Conservation (phyloP, 2,888 invertebrate genomes). For the Reticulitermes lucifugus region DNA sequence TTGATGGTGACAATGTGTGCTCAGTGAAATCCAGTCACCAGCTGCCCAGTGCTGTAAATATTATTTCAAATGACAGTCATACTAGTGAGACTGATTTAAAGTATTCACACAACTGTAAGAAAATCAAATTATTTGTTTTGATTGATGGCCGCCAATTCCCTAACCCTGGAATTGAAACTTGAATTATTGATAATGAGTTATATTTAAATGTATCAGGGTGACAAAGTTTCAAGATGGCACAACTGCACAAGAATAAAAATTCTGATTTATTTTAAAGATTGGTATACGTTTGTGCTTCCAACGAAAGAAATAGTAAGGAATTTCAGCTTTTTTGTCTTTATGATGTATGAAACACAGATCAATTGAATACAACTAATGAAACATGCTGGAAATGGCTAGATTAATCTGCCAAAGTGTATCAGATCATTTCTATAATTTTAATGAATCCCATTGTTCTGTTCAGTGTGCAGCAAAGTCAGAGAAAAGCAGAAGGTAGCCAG, state of each 20-base stretch:
- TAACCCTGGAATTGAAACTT: no score
- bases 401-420: background rate
- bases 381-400: background rate
- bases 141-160: no score
- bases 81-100: no score
- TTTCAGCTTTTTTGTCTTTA: background rate
- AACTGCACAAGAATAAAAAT: background rate
- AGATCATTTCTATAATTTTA: background rate
- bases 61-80: no score
- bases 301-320: background rate
- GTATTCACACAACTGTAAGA: no score
- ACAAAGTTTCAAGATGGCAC: background rate
- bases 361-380: background rate
- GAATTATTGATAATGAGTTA: no score
- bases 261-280: background rate
- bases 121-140: no score
- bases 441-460: background rate
- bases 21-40: no score
- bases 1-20: no score
- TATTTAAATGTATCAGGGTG: background rate
- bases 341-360: background rate
- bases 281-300: background rate
- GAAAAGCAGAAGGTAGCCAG: background rate
- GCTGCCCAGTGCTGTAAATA: no score
- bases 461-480: background rate